Evolutionary conservation across 2,113 vertebrate genomes (phyloP).

Genomic region (Lanius ludovicianus): DNA sequence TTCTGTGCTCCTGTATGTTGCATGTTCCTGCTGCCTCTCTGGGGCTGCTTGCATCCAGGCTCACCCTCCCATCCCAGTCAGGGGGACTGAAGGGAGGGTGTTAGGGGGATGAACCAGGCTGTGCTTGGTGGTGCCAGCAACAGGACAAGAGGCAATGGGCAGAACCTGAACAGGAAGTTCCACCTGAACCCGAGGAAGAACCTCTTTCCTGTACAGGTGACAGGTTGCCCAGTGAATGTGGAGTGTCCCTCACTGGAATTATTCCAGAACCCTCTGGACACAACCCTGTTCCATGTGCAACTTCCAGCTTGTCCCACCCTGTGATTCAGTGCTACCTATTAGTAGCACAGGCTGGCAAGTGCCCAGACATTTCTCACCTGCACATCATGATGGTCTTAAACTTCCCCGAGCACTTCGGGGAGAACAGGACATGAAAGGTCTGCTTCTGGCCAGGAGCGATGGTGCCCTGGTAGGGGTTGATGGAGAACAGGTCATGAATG

Average conservation of each 20-base stretch:
- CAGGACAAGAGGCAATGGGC: neutral
- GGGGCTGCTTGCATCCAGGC: neutral
- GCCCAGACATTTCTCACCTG: constrained; percentile 74
- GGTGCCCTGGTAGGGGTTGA: constrained; percentile 77
- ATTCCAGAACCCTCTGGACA: neutral
- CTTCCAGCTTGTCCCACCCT: neutral
- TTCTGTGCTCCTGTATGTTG: neutral
- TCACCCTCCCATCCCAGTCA: neutral
- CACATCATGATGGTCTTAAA: constrained; percentile 80
- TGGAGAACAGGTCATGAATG: constrained; percentile 52
- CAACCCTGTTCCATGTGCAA: neutral
- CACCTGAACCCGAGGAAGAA: neutral
- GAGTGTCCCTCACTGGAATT: neutral
- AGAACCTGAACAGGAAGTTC: neutral
- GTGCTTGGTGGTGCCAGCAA: neutral
- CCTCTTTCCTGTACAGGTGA: neutral
- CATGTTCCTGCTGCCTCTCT: neutral
- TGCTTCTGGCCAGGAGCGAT: constrained; percentile 72
- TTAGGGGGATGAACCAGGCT: neutral
- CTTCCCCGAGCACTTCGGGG: constrained; percentile 71
- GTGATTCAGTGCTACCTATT: neutral
- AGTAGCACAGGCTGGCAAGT: fast-evolving
- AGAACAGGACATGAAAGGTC: constrained; percentile 80
- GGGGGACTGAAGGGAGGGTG: neutral
- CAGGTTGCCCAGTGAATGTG: neutral